Base-by-base conservation (phyloP, 2,888 invertebrate genomes). In the Yponomeuta sedellus region DNA sequence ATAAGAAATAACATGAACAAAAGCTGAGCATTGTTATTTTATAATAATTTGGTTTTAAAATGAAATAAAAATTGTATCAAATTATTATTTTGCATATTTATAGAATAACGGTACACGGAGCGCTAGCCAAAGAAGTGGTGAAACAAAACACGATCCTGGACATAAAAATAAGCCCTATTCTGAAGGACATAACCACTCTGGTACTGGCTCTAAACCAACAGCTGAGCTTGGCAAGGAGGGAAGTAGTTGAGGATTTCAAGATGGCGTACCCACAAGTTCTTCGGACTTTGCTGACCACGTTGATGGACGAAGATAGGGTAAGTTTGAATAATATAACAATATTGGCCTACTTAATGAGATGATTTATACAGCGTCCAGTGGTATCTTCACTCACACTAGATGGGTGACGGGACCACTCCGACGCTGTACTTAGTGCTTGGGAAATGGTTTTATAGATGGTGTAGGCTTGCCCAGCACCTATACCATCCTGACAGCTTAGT, bases 41-140 rank as follows among this genome's bases (percentile, higher is more conserved):
- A n/a, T 25, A 25, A 25, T 5, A 25, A 25, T 25, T 25, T 25
- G 2, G 25, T 25, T 25, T 25, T 25, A 25, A 25, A 25, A 2
- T 25, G n/a, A n/a, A 25, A 25, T 5, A 25, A 25, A 25, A 25
- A 25, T 25, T 25, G 25, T 25, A 4, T 25, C 25, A 25, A 25
- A 25, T 4, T 1, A 8, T 34, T 34, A 34, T 34, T 34, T 8
- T 34, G 34, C 10, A 34, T 5, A 8, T 12, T 80, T 79, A 19
- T 73, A 91, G 91, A 65, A 83, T 91, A 74, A 85, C 88, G 57
- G 75, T 88, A 6, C 91, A 92, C 68, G 90, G 90, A 11, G 85
- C 88, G 0, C 68, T 92, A 68, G 90, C 92, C 2, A 89, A 87
- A 69, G 90, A 90, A 71, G 84, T 92, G 10, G 82, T 92, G 0